Conservation (phyloP, 2,888 invertebrate genomes). For the Amiota minor region DNA sequence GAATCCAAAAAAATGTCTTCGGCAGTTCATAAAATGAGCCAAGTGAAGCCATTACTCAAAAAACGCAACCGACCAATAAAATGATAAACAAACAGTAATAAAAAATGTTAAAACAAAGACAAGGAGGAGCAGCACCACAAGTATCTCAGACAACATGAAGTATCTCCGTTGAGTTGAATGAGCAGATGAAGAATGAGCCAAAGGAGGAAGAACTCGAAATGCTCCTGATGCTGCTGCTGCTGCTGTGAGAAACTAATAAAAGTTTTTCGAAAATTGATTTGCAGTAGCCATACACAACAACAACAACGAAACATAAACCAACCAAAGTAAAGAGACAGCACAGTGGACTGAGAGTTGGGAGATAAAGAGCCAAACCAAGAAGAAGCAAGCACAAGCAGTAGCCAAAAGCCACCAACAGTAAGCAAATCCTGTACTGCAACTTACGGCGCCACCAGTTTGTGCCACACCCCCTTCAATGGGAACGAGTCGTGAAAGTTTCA, state of each 20-base stretch:
- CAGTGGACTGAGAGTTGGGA: neutral
- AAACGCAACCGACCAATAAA: conserved; percentile 15
- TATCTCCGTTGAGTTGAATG: neutral
- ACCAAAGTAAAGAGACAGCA: neutral
- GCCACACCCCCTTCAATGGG: neutral
- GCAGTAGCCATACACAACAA: conserved; percentile 55
- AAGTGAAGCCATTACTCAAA: conserved; percentile 1
- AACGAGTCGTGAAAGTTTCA: conserved; percentile 5
- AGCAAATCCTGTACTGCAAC: conserved; percentile 7
- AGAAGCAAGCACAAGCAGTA: conserved; percentile 1
- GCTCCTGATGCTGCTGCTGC: conserved; percentile 18
- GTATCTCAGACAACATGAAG: too few species aligned
- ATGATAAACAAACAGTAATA: conserved; percentile 18
- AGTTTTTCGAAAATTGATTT: conserved; percentile 61
- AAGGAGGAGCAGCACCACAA: neutral
- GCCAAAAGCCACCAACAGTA: conserved; percentile 1
- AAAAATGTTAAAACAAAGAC: conserved; percentile 6
- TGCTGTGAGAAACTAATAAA: conserved; percentile 41
- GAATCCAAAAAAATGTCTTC: conserved; percentile 6
- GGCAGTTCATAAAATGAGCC: conserved; percentile 8
- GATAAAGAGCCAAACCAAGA: neutral
- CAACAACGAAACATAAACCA: neutral
- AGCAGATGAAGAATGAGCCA: neutral
- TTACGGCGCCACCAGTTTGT: conserved; percentile 1
- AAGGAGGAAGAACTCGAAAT: neutral